These are phyloP conservation scores for Chymomyza caudatula DNA, from an alignment of 2,888 invertebrate genomes.

Conservation along the genomic window DNA sequence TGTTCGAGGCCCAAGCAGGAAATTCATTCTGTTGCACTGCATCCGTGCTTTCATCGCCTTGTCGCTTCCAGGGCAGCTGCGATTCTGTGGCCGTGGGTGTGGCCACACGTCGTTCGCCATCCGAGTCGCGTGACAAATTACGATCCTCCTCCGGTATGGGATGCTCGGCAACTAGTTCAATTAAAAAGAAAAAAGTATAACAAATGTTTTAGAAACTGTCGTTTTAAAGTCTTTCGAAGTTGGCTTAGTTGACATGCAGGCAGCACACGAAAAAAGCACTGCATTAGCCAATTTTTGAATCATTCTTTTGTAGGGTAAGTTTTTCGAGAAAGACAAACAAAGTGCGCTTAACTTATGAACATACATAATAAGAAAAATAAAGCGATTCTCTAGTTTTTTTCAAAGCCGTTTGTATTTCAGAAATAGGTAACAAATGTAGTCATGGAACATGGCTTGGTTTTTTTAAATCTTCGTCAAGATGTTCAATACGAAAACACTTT, in stretches of 20 bases:
- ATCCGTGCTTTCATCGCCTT: constrained; percentile 84
- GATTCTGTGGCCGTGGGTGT: constrained; percentile 94
- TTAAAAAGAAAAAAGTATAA: constrained; percentile 18
- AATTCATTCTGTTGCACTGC: constrained; percentile 91
- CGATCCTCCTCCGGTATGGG: constrained; percentile 76
- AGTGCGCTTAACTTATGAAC: constrained; percentile 38
- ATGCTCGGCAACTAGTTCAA: constrained; percentile 73
- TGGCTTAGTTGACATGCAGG: neutral
- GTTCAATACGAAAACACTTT: too few relatives aligned
- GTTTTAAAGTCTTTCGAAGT: neutral
- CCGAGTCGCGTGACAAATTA: constrained; percentile 74
- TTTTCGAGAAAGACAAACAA: constrained; percentile 30
- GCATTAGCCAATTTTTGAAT: neutral
- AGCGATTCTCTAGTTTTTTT: neutral
- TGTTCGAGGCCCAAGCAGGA: constrained; percentile 96
- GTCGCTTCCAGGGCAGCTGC: constrained; percentile 94
- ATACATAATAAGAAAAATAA: neutral
- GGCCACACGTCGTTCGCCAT: constrained; percentile 86
- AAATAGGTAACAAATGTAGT: neutral
- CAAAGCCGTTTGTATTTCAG: neutral
- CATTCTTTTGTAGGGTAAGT: neutral
- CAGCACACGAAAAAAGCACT: neutral
- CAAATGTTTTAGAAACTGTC: neutral
- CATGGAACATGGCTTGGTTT: too few relatives aligned
- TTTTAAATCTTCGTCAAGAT: too few relatives aligned